These are phyloP conservation scores for Linnaemya vulpina DNA, from an alignment of 2,888 invertebrate genomes.

Conservation along the genomic window DNA sequence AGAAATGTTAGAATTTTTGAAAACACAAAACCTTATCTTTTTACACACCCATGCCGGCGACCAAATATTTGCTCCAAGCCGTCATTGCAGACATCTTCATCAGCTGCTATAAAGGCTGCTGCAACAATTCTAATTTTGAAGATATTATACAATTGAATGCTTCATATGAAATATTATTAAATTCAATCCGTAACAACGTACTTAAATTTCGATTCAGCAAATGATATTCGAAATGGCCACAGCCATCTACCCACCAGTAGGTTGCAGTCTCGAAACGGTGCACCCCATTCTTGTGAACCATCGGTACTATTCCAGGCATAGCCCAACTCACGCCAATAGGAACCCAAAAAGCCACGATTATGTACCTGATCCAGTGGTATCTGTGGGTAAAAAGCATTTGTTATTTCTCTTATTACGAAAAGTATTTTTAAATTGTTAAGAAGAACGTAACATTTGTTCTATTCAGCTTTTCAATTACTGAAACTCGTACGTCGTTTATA, in stretches of 20 bases:
- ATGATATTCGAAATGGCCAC: constrained; percentile 83
- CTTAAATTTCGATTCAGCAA: constrained; percentile 82
- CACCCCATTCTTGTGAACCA: constrained; percentile 82
- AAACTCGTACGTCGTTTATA: no score
- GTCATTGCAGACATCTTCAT: constrained; percentile 89
- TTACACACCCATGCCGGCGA: constrained; percentile 84
- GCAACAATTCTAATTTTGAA: constrained; percentile 84
- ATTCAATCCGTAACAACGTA: constrained; percentile 73
- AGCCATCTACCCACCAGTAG: constrained; percentile 82
- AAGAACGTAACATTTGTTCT: no score
- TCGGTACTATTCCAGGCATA: constrained; percentile 83
- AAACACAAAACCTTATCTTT: background rate
- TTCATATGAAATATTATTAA: background rate
- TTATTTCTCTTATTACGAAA: background rate
- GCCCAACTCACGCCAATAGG: constrained; percentile 83
- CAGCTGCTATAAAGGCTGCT: constrained; percentile 85
- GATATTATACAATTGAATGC: background rate
- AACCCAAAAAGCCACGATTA: constrained; percentile 82
- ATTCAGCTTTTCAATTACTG: no score
- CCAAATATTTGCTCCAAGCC: constrained; percentile 88
- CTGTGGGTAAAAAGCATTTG: constrained; percentile 72
- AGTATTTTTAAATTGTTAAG: background rate
- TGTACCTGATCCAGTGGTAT: constrained; percentile 81
- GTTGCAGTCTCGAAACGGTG: constrained; percentile 83
- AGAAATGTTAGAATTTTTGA: background rate